A percentile compares a stretch with the other conserved stretches of the same genome.
These are phyloP conservation scores for Trissonchulus latispiculum DNA, from an alignment of 2,888 invertebrate species.

Conservation along the genomic window DNA sequence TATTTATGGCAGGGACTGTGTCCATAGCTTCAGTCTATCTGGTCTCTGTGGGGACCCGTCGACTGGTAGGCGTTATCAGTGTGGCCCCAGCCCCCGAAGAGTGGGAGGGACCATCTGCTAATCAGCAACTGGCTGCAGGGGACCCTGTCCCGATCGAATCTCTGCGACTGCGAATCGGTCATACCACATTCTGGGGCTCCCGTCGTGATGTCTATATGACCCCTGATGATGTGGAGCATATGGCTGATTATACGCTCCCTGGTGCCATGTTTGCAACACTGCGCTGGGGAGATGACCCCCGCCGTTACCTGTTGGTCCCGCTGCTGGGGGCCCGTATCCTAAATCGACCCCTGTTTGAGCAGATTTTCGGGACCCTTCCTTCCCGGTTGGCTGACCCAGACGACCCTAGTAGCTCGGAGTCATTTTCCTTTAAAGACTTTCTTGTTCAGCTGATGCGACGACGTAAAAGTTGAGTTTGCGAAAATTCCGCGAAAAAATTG, in stretches of 20 bases:
- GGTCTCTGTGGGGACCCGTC: not conserved
- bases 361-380: too few species aligned
- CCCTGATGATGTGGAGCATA: not conserved
- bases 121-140: too few species aligned
- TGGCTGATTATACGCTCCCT: not conserved
- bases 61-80: not conserved
- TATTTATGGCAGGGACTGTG: not conserved
- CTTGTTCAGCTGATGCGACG: too few species aligned
- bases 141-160: too few species aligned
- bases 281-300: not conserved
- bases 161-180: not conserved
- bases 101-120: too few species aligned
- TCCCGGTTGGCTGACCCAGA: too few species aligned
- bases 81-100: not conserved
- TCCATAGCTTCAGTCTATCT: not conserved
- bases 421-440: too few species aligned
- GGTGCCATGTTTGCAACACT: not conserved
- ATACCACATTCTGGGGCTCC: not conserved
- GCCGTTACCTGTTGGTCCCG: not conserved
- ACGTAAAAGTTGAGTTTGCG: too few species aligned
- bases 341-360: not conserved
- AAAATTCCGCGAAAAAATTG: too few species aligned
- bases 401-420: too few species aligned
- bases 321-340: not conserved
- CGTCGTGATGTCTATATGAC: not conserved